Conservation (phyloP, 2,888 invertebrate genomes). For the Sphaeridia pumilis region DNA sequence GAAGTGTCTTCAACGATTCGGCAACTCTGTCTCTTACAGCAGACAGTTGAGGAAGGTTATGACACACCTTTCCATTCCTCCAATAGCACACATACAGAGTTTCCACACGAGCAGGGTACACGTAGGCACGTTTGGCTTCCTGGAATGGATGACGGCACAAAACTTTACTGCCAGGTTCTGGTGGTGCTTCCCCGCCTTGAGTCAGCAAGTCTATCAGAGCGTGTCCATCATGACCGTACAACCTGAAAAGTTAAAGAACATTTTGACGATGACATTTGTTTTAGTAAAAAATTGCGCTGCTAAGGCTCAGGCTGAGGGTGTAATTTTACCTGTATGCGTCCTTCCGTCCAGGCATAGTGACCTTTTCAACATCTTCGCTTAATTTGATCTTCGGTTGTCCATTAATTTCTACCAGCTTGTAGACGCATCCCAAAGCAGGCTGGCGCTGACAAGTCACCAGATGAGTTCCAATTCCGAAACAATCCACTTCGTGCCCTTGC, state of each 20-base stretch:
- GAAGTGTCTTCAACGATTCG: constrained; percentile 61
- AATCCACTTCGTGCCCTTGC: constrained; percentile 80
- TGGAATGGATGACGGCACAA: constrained; percentile 94
- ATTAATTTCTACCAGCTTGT: constrained; percentile 92
- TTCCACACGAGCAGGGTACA: constrained; percentile 80
- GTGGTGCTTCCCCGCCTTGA: constrained; percentile 64
- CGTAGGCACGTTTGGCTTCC: constrained; percentile 91
- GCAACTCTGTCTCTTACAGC: constrained; percentile 68
- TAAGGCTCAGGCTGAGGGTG: too few relatives aligned
- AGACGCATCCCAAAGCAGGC: constrained; percentile 94
- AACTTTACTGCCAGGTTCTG: constrained; percentile 66
- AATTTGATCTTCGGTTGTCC: constrained; percentile 83
- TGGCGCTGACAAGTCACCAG: constrained; percentile 96
- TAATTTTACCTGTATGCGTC: constrained; percentile 54
- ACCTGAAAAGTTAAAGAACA: too few relatives aligned
- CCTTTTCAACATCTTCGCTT: constrained; percentile 93
- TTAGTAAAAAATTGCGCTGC: too few relatives aligned
- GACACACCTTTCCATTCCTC: constrained; percentile 64
- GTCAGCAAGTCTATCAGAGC: constrained; percentile 85
- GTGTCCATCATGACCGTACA: constrained; percentile 54
- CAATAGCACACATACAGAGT: constrained; percentile 72
- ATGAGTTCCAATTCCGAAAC: constrained; percentile 97
- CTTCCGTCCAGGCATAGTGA: constrained; percentile 93
- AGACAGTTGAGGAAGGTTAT: constrained; percentile 56
- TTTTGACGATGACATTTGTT: too few relatives aligned